Conservation (phyloP, 2,888 invertebrate genomes). For the Nysson spinosus region DNA sequence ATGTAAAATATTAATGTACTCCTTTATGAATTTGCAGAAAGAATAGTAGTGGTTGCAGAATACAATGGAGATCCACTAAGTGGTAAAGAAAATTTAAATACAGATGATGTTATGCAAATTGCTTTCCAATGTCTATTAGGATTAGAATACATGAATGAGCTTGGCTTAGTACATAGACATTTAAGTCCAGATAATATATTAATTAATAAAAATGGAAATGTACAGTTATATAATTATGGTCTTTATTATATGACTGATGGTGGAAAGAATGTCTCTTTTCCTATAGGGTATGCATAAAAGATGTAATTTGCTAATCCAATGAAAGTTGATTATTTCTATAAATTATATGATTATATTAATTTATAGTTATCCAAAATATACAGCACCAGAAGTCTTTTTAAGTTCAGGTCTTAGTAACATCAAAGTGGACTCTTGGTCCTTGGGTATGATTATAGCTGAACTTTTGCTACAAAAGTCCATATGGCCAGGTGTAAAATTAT, state of each 20-base stretch:
- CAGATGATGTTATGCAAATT: slow-evolving; percentile 81
- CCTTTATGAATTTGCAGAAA: slow-evolving; percentile 80
- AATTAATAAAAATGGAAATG: slow-evolving; percentile 84
- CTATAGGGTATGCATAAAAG: slow-evolving; percentile 85
- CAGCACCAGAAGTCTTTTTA: slow-evolving; percentile 89
- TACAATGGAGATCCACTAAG: slow-evolving; percentile 84
- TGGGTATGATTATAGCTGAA: slow-evolving; percentile 94
- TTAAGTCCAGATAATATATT: slow-evolving; percentile 91
- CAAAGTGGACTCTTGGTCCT: slow-evolving; percentile 94
- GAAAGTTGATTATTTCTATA: slow-evolving; percentile 6
- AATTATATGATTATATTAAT: slow-evolving; percentile 36
- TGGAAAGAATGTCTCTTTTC: slow-evolving; percentile 93
- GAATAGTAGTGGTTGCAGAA: slow-evolving; percentile 90
- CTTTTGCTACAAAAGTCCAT: slow-evolving; percentile 84
- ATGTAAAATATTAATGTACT: neutral
- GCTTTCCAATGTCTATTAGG: slow-evolving; percentile 86
- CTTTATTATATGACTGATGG: slow-evolving; percentile 93
- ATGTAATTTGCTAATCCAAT: slow-evolving; percentile 11
- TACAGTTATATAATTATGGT: slow-evolving; percentile 96
- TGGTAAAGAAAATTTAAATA: slow-evolving; percentile 77
- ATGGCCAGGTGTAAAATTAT: slow-evolving; percentile 87
- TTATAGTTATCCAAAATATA: slow-evolving; percentile 85
- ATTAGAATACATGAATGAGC: slow-evolving; percentile 84
- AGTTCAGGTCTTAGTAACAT: slow-evolving; percentile 82
- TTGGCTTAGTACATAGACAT: slow-evolving; percentile 88